Evolutionary conservation across 2,113 vertebrate genomes (phyloP).

Genomic region (Capra hircus): DNA sequence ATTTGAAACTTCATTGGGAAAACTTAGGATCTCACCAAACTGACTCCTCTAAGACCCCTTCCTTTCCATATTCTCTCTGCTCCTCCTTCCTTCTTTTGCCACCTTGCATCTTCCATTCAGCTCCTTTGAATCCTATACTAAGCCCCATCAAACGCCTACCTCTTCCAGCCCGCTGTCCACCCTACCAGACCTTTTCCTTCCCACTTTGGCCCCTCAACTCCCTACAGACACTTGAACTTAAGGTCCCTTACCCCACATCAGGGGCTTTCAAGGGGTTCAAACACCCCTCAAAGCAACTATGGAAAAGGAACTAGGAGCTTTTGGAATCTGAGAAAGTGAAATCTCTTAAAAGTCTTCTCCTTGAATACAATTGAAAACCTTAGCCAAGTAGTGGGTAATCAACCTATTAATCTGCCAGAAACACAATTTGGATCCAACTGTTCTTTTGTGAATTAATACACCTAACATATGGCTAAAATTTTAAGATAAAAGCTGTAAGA

Average conservation of each 20-base stretch:
- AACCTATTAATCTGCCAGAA: not conserved
- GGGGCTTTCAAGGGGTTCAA: not conserved
- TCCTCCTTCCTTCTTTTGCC: not conserved
- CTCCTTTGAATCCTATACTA: not conserved
- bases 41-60: not conserved
- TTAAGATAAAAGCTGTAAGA: not conserved
- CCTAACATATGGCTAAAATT: not conserved
- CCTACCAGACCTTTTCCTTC: not conserved
- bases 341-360: not conserved
- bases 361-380: not conserved
- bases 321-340: not conserved
- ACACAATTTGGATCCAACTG: not conserved
- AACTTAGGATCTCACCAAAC: not conserved
- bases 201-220: not conserved
- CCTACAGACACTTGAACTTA: not conserved
- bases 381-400: not conserved
- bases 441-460: not conserved
- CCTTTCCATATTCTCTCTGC: not conserved
- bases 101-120: not conserved
- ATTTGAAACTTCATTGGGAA: not conserved
- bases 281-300: not conserved
- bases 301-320: not conserved
- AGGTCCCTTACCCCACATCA: not conserved
- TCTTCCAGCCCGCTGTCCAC: not conserved
- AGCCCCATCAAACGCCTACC: not conserved